phyloP scores from a whole-genome alignment of 30 jellyfish, hydroid and myxozoan species.

The Aurelia aurita complex sp. Pacific region DNA sequence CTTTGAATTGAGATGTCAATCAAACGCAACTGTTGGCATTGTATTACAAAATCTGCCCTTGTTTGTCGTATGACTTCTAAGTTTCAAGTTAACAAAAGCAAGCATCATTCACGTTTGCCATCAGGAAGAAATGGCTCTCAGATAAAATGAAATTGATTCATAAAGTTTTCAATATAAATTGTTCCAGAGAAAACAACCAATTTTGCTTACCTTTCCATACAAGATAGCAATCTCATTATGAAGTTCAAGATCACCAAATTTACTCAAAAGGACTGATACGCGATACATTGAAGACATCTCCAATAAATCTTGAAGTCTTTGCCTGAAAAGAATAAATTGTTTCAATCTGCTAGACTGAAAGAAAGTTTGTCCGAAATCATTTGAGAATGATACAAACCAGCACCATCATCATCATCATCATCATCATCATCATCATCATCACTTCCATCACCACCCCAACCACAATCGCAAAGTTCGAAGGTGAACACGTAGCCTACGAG shows the following conservation, averaged over 20 bases:
- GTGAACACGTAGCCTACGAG: too few relatives aligned
- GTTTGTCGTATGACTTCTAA: too few relatives aligned
- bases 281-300: conserved; percentile 81
- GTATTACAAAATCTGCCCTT: too few relatives aligned
- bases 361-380: too few relatives aligned
- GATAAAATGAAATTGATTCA: too few relatives aligned
- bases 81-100: too few relatives aligned
- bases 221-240: conserved; percentile 82
- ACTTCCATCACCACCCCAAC: neutral
- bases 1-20: too few relatives aligned
- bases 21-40: too few relatives aligned
- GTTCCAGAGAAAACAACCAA: neutral
- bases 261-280: conserved; percentile 75
- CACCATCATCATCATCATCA: conserved; percentile 1
- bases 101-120: too few relatives aligned
- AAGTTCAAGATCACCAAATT: conserved; percentile 72
- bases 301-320: conserved; percentile 77
- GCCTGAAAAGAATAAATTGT: conserved; percentile 28
- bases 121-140: too few relatives aligned
- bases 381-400: neutral
- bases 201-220: conserved; percentile 80
- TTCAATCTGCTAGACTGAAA: neutral
- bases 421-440: conserved; percentile 5
- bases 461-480: neutral
- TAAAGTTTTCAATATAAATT: neutral